Conservation (phyloP, 2,113 vertebrate genomes). For the Pollimyrus isidori region DNA sequence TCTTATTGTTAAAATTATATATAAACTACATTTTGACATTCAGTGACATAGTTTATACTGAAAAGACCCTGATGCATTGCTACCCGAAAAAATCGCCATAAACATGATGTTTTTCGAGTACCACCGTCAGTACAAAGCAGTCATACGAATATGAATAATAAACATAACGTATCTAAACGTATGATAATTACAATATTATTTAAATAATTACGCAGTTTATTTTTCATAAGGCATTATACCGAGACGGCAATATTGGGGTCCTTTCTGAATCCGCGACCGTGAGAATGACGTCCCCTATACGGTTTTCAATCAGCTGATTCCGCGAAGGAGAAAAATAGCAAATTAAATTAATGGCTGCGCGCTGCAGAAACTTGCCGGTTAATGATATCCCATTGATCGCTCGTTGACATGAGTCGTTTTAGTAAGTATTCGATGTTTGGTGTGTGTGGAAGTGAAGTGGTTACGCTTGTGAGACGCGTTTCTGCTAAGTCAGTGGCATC, state of each 20-base stretch:
- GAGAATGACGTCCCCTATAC: conserved; percentile 41
- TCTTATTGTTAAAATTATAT: neutral
- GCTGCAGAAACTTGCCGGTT: neutral
- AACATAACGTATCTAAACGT: neutral
- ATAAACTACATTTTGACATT: conserved; percentile 3
- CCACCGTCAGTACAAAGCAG: neutral
- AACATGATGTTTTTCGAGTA: neutral
- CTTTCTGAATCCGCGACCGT: neutral
- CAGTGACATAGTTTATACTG: neutral
- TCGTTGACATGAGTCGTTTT: conserved; percentile 46
- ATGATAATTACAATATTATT: neutral
- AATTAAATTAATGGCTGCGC: conserved; percentile 12
- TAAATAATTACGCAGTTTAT: neutral
- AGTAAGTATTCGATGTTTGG: conserved; percentile 37
- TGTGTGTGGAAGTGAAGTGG: neutral
- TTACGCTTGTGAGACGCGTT: conserved; percentile 15
- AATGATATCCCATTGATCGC: conserved; percentile 13
- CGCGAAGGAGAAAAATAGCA: conserved; percentile 30
- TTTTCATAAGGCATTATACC: conserved; percentile 3
- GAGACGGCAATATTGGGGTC: conserved; percentile 10
- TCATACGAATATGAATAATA: neutral
- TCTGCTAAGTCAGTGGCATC: conserved; percentile 51
- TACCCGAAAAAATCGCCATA: neutral
- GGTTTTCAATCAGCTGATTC: conserved; percentile 54
- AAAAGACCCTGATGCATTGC: neutral